These are phyloP conservation scores for Drosophila monieri DNA, from an alignment of 2,888 invertebrate genomes.

Conservation along the genomic window DNA sequence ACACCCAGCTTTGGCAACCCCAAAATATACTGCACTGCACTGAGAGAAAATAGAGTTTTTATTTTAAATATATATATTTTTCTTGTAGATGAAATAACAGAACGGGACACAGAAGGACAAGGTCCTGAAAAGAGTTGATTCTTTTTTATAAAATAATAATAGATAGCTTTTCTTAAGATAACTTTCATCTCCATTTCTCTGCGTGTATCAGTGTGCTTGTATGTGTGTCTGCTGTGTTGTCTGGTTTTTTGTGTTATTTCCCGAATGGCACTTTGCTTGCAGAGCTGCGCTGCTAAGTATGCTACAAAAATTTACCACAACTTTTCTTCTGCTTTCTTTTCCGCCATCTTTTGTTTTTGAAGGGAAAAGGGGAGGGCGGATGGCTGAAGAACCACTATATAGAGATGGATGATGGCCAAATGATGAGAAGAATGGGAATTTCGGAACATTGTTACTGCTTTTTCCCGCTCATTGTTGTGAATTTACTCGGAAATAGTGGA, in stretches of 20 bases:
- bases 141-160: too few species aligned
- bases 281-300: slow-evolving; percentile 64
- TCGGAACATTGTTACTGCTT: slow-evolving; percentile 1
- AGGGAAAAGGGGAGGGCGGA: neutral
- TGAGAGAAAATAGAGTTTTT: neutral
- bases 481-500: slow-evolving; percentile 33
- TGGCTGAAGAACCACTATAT: slow-evolving; percentile 9
- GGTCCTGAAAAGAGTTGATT: neutral
- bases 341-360: slow-evolving; percentile 30
- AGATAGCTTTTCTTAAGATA: too few species aligned
- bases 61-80: too few species aligned
- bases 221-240: slow-evolving; percentile 10
- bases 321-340: slow-evolving; percentile 43
- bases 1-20: slow-evolving; percentile 6
- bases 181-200: neutral
- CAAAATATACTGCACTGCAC: slow-evolving; percentile 14
- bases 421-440: slow-evolving; percentile 16
- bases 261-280: slow-evolving; percentile 66
- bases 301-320: slow-evolving; percentile 56
- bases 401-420: slow-evolving; percentile 28
- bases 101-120: neutral
- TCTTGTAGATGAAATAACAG: too few species aligned
- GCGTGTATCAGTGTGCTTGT: slow-evolving; percentile 23
- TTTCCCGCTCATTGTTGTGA: slow-evolving; percentile 23
- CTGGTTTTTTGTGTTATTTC: slow-evolving; percentile 61